Evolutionary conservation across 2,797 vertebrate genomes (phyloP).

Genomic region (Myiotriccus ornatus): DNA sequence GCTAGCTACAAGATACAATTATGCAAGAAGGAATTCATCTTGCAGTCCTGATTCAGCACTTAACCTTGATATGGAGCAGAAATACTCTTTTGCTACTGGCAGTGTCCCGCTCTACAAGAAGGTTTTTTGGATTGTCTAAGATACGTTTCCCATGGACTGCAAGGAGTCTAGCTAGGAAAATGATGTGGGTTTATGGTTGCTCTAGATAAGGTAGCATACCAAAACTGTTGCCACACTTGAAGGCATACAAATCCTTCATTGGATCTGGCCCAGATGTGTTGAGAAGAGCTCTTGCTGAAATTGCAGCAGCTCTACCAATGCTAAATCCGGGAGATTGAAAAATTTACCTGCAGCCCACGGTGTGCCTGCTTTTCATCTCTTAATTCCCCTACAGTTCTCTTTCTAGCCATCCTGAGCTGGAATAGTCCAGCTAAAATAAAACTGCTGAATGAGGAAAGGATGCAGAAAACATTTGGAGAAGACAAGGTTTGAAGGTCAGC

Average conservation of each 20-base stretch:
- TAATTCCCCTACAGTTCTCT: constrained; percentile 76
- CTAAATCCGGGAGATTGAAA: constrained; percentile 53
- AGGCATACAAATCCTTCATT: constrained; percentile 27
- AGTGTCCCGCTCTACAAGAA: not conserved
- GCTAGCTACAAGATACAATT: not conserved
- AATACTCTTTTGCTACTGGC: not conserved
- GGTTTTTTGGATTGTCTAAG: not conserved
- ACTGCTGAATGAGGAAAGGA: constrained; percentile 79
- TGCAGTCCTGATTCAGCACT: not conserved
- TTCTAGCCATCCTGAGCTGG: constrained; percentile 79
- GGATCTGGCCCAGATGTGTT: constrained; percentile 54
- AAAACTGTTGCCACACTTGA: not conserved
- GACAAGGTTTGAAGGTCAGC: constrained; percentile 70
- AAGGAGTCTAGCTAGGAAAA: not conserved
- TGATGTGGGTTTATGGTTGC: not conserved
- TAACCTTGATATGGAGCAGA: not conserved
- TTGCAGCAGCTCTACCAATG: constrained; percentile 55
- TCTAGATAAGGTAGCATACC: not conserved
- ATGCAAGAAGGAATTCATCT: not conserved
- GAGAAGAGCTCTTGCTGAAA: constrained; percentile 51
- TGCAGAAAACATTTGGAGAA: constrained; percentile 76
- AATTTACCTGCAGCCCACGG: constrained; percentile 77
- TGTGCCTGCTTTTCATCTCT: constrained; percentile 76
- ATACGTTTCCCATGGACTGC: not conserved
- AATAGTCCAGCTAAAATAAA: constrained; percentile 79